phyloP scores from a whole-genome alignment of 2,113 vertebrate species.

The Phycodurus eques region DNA sequence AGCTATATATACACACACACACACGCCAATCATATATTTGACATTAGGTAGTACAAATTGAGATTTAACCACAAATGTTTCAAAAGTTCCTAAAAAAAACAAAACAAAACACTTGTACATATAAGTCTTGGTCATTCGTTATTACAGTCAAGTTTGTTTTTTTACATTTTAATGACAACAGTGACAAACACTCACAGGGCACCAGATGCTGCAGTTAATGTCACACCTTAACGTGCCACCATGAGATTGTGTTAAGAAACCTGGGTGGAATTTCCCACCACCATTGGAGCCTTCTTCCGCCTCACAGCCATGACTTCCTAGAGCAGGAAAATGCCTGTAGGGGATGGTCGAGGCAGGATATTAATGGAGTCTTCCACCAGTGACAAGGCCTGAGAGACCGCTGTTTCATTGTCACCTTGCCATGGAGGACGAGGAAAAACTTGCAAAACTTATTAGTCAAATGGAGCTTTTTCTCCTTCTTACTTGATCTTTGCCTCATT shows the following conservation, averaged over 20 bases:
- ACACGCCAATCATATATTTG: too few species aligned
- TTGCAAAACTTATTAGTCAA: constrained; percentile 66
- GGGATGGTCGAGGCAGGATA: constrained; percentile 61
- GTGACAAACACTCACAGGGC: constrained; percentile 31
- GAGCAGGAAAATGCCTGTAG: constrained; percentile 46
- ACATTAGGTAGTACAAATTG: too few species aligned
- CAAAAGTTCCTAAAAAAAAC: not conserved
- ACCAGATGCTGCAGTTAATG: constrained; percentile 65
- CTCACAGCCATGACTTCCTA: constrained; percentile 28
- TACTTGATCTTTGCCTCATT: constrained; percentile 57
- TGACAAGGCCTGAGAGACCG: constrained; percentile 55
- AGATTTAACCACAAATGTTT: too few species aligned
- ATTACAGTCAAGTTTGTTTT: too few species aligned
- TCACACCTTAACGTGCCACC: constrained; percentile 52
- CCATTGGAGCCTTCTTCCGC: constrained; percentile 15
- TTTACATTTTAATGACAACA: too few species aligned
- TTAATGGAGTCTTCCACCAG: constrained; percentile 60
- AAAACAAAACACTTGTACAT: not conserved
- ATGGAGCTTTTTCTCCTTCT: constrained; percentile 45
- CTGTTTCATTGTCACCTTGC: constrained; percentile 73
- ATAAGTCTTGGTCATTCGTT: too few species aligned
- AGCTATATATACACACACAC: too few species aligned
- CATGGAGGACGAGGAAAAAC: constrained; percentile 67
- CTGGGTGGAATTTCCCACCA: constrained; percentile 52
- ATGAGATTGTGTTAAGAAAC: constrained; percentile 32